A percentile compares a stretch with the other conserved stretches of the same genome.
Conservation (phyloP, 2,797 vertebrate species). For the Aldrovandia affinis region DNA sequence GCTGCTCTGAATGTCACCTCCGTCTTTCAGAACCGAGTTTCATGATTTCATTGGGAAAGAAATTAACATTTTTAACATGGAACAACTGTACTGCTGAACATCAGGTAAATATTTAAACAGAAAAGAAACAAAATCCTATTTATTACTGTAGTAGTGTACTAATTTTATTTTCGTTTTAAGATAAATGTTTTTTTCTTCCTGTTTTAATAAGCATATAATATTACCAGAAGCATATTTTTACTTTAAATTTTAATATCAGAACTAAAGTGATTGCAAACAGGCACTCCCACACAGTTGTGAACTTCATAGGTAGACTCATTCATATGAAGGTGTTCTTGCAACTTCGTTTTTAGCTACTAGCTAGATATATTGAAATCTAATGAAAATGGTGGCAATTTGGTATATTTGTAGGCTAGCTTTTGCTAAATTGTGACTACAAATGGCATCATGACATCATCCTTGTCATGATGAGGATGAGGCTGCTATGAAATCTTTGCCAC, state of each 20-base stretch:
- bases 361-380: neutral
- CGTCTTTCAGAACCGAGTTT: conserved; percentile 30
- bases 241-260: conserved; percentile 12
- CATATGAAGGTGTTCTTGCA: neutral
- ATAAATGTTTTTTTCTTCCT: neutral
- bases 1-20: conserved; percentile 36
- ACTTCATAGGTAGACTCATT: neutral
- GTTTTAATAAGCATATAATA: conserved; percentile 1
- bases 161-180: neutral
- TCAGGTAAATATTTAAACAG: conserved; percentile 58
- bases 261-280: neutral
- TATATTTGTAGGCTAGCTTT: conserved; percentile 1
- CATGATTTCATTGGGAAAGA: conserved; percentile 20
- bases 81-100: conserved; percentile 45
- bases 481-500: conserved; percentile 1
- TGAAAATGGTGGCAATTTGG: neutral
- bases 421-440: neutral
- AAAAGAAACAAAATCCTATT: conserved; percentile 69
- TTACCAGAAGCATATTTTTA: neutral
- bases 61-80: conserved; percentile 59
- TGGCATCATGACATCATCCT: neutral
- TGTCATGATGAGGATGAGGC: neutral
- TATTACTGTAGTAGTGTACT: conserved; percentile 69
- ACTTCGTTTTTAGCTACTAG: conserved; percentile 13
- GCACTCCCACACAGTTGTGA: neutral